A percentile compares a stretch with the other conserved stretches of the same genome.
These are phyloP conservation scores for Zeugodacus cucurbitae DNA, from an alignment of 1,140 invertebrate species.

Conservation along the genomic window DNA sequence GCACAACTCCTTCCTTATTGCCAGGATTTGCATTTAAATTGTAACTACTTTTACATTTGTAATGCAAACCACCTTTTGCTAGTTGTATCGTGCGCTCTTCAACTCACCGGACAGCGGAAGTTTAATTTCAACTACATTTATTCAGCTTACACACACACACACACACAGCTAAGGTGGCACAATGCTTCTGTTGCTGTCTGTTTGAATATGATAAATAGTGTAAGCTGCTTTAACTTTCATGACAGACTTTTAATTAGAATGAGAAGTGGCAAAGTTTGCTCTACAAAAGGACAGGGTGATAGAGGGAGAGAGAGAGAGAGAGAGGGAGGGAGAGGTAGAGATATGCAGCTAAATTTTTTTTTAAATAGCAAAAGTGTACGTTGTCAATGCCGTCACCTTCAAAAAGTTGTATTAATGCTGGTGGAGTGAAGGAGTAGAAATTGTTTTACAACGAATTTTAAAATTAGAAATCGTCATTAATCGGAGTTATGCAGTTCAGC, in stretches of 20 bases:
- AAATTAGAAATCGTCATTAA: too few species aligned
- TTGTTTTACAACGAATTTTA: too few species aligned
- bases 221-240: not conserved
- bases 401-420: too few species aligned
- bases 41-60: not conserved
- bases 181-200: not conserved
- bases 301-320: too few species aligned
- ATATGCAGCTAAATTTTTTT: too few species aligned
- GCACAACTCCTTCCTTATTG: not conserved
- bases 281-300: not conserved
- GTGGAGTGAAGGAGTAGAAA: too few species aligned
- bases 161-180: not conserved
- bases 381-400: too few species aligned
- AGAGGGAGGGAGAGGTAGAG: too few species aligned
- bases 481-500: too few species aligned
- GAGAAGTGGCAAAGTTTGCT: not conserved
- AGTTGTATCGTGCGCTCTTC: not conserved
- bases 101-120: not conserved
- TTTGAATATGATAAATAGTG: slow-evolving; percentile 6
- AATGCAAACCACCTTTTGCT: not conserved
- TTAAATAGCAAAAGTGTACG: too few species aligned
- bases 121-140: not conserved
- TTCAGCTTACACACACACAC: not conserved
- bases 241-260: slow-evolving; percentile 25
- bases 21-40: not conserved